Conservation (phyloP, 1,140 invertebrate species). For the Neomicropteryx cornuta region DNA sequence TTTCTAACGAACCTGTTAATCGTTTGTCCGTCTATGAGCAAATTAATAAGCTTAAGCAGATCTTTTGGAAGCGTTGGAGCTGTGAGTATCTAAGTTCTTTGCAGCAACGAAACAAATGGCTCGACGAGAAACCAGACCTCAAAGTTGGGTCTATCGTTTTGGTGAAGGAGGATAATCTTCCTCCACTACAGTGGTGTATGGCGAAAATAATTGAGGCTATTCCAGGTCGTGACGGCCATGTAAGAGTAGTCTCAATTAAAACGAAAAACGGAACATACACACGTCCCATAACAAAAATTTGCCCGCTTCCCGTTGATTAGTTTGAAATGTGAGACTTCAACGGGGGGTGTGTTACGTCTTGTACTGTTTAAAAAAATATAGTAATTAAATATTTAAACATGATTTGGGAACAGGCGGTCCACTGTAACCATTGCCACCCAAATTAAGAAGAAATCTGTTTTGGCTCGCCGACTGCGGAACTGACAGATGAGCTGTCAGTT, state of each 20-base stretch:
- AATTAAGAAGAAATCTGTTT: no score
- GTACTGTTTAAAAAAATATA: no score
- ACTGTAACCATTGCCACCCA: no score
- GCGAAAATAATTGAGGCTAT: conserved; percentile 15
- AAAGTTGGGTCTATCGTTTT: conserved; percentile 21
- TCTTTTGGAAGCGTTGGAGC: conserved; percentile 18
- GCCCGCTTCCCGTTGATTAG: neutral
- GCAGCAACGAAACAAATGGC: conserved; percentile 20
- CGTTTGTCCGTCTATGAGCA: conserved; percentile 2
- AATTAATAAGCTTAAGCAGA: conserved; percentile 9
- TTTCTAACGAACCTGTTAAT: neutral
- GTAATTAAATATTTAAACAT: no score
- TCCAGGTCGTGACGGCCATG: conserved; percentile 8
- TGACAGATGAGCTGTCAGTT: no score
- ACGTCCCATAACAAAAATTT: neutral
- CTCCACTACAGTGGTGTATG: conserved; percentile 18
- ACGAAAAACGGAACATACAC: neutral
- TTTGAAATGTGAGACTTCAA: no score
- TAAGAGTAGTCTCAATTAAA: conserved; percentile 4
- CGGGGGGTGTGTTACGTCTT: no score
- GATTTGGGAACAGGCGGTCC: no score
- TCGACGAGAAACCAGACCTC: conserved; percentile 7
- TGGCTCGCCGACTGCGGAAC: no score
- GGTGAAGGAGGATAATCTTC: conserved; percentile 20
- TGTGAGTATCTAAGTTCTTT: conserved; percentile 15